Evolutionary conservation across 1,140 invertebrate species (phyloP).

Genomic region (Platyscapa corneri): DNA sequence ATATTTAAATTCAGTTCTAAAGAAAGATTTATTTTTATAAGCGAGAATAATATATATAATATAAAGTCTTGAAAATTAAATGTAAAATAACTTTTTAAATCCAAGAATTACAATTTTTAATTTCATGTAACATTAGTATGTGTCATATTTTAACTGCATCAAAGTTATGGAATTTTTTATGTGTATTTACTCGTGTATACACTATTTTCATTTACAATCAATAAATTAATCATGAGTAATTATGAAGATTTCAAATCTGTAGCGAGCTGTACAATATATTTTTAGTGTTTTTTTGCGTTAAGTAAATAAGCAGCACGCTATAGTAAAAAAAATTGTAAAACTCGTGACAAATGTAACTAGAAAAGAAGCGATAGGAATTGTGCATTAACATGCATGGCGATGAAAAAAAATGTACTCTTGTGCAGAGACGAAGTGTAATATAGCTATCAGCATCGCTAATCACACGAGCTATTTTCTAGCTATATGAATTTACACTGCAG

Average conservation of each 20-base stretch:
- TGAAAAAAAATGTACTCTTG: neutral
- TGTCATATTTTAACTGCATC: neutral
- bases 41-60: neutral
- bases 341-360: constrained; percentile 5
- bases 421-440: neutral
- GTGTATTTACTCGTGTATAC: neutral
- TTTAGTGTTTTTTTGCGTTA: neutral
- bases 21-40: neutral
- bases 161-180: too few species aligned
- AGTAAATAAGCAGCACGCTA: neutral
- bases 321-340: neutral
- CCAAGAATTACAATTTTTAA: too few species aligned
- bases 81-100: too few species aligned
- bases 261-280: neutral
- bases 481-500: neutral
- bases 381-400: constrained; percentile 20
- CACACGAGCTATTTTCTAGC: neutral
- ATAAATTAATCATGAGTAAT: neutral
- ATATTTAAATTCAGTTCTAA: neutral
- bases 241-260: neutral
- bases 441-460: neutral
- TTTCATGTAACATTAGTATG: too few species aligned
- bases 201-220: too few species aligned
- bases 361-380: constrained; percentile 31
- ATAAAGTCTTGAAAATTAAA: neutral